phyloP scores from a whole-genome alignment of 2,797 vertebrate species.

The Bovichtus diacanthus region DNA sequence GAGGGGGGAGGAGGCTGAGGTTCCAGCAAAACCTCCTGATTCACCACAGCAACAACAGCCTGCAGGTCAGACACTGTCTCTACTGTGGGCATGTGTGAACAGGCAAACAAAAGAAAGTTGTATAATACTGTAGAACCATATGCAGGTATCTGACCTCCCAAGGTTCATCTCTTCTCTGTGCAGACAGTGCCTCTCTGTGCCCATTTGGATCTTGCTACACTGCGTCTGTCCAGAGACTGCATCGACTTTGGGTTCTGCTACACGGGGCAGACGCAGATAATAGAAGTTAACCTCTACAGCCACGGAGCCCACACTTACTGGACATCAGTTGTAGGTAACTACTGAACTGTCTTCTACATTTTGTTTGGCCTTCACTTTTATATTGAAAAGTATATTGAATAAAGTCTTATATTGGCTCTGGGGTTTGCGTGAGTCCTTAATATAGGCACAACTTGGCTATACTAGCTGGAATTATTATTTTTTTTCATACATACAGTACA shows the following conservation, averaged over 20 bases:
- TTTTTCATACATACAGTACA: background rate
- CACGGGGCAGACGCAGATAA: conserved; percentile 80
- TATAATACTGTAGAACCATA: background rate
- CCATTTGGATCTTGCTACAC: conserved; percentile 80
- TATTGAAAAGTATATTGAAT: no score
- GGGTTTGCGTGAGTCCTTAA: background rate
- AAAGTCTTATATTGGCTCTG: background rate
- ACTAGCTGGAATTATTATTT: background rate
- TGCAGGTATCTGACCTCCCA: background rate
- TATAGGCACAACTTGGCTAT: background rate
- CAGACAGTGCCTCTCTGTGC: conserved; percentile 89
- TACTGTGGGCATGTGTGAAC: background rate
- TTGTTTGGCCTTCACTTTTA: no score
- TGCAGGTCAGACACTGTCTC: conserved; percentile 83
- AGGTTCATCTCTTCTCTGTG: conserved; percentile 5
- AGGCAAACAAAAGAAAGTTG: background rate
- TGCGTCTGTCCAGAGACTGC: conserved; percentile 84
- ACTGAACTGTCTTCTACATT: background rate
- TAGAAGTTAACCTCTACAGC: conserved; percentile 85
- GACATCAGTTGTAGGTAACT: conserved; percentile 85
- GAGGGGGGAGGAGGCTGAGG: conserved; percentile 82
- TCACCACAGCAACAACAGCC: conserved; percentile 85
- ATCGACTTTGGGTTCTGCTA: conserved; percentile 91
- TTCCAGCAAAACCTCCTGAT: conserved; percentile 88
- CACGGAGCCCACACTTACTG: conserved; percentile 86